Evolutionary conservation across 1,140 invertebrate species (phyloP), one percentile per base, ranked within the genome.

Genomic region (Gerris buenoi): DNA sequence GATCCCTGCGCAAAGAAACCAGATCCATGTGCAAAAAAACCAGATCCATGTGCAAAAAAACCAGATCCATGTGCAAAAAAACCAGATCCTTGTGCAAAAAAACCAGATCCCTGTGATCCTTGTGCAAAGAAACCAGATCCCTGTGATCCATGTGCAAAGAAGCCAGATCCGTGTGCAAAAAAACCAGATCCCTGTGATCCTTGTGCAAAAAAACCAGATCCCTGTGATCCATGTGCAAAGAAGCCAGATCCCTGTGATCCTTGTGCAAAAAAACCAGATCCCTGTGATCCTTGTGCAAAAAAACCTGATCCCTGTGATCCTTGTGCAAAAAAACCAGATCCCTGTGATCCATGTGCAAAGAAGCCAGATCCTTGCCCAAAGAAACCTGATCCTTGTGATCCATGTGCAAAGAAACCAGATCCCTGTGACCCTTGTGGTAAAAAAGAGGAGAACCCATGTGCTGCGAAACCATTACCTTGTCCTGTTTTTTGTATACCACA

Each of bases 61-160:
- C 29, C 63, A 46, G 66, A 67, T 22, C 65, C 65, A 59, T 67
- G 65, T 29, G n/a, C n/a, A n/a, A n/a, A n/a, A n/a, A n/a, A n/a
- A n/a, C n/a, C n/a, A n/a, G n/a, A n/a, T n/a, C n/a, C n/a, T n/a
- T n/a, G n/a, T n/a, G n/a, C n/a, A n/a, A n/a, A n/a, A n/a, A n/a
- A n/a, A n/a, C n/a, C n/a, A n/a, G n/a, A n/a, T n/a, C n/a, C n/a
- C n/a, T n/a, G n/a, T n/a, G 28, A 27, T 18, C 56, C 29, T 25
- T 29, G 29, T 22, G 62, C 23, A 18, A 33, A 64, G 33, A 60
- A 60, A 26, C 25, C 63, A 26, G 67, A 67, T n/a, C n/a, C n/a
- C n/a, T n/a, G n/a, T 25, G 63, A 64, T 28, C 67, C 57, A 3
- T 67, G 61, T 46, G 23, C 3, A n/a, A 62, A 67, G 22, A 33